Evolutionary conservation across 2,797 vertebrate genomes (phyloP).

Genomic region (Basileuterus tristriatus): DNA sequence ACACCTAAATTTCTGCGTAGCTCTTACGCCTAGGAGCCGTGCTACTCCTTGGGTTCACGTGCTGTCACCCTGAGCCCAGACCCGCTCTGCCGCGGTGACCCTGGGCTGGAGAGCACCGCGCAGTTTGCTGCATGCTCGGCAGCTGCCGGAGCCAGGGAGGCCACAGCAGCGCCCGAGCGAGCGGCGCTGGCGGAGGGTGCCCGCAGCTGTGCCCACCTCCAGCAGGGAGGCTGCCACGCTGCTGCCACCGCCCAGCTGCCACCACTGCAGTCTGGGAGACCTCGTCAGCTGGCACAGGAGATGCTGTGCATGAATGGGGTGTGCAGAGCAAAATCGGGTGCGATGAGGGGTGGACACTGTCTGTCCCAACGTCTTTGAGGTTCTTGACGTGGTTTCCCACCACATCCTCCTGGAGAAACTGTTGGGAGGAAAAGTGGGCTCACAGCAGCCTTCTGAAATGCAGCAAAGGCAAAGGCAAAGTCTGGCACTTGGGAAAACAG

Average conservation of each 20-base stretch:
- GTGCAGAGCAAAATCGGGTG: accelerated
- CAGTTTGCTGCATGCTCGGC: background rate
- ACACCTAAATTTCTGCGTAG: background rate
- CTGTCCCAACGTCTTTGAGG: background rate
- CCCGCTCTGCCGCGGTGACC: accelerated
- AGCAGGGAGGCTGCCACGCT: accelerated
- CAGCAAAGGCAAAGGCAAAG: background rate
- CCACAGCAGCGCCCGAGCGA: no score
- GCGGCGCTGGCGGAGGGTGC: accelerated
- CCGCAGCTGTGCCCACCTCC: background rate
- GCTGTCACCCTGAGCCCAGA: accelerated
- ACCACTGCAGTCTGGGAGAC: accelerated
- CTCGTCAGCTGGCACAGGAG: background rate
- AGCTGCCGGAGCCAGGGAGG: background rate
- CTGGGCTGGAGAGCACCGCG: accelerated
- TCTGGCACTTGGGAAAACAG: background rate
- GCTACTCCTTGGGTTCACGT: background rate
- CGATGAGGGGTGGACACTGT: background rate
- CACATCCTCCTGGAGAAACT: background rate
- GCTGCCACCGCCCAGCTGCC: background rate
- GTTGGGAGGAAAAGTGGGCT: background rate
- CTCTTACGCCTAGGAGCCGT: background rate
- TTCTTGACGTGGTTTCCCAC: background rate
- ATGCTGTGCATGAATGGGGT: background rate
- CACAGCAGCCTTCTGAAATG: background rate